Evolutionary conservation across 1,140 invertebrate species (phyloP).

Genomic region (Cyclargus thomasi): DNA sequence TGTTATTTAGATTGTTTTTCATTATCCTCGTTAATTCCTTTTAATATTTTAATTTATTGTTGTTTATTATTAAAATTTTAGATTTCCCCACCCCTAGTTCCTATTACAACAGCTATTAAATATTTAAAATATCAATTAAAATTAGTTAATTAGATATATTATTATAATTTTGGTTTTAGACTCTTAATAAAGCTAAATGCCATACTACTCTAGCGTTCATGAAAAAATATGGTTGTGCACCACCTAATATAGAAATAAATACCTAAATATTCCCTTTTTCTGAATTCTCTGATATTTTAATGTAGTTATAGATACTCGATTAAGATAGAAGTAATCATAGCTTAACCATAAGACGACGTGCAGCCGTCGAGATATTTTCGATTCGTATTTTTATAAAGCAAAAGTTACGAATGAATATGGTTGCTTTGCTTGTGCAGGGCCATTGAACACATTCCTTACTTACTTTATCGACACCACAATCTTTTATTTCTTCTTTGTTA

Average conservation of each 20-base stretch:
- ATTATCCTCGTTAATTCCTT: slow-evolving; percentile 24
- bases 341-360: slow-evolving; percentile 68
- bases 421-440: slow-evolving; percentile 72
- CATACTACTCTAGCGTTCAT: slow-evolving; percentile 70
- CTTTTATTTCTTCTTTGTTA: slow-evolving; percentile 30
- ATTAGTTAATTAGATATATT: slow-evolving; percentile 50
- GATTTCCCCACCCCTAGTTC: slow-evolving; percentile 56
- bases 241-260: slow-evolving; percentile 69
- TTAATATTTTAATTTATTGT: slow-evolving; percentile 22
- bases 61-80: slow-evolving; percentile 36
- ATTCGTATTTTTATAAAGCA: slow-evolving; percentile 75
- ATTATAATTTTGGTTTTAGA: slow-evolving; percentile 47
- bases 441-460: slow-evolving; percentile 47
- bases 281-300: slow-evolving; percentile 75
- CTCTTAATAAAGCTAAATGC: slow-evolving; percentile 66
- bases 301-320: slow-evolving; percentile 65
- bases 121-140: slow-evolving; percentile 50
- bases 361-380: slow-evolving; percentile 71
- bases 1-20: slow-evolving; percentile 12
- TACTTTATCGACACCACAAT: slow-evolving; percentile 33
- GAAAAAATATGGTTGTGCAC: slow-evolving; percentile 75
- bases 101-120: slow-evolving; percentile 53
- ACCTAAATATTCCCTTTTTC: slow-evolving; percentile 73
- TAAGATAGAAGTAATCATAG: slow-evolving; percentile 68
- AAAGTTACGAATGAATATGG: slow-evolving; percentile 68